Evolutionary conservation across 2,888 invertebrate genomes (phyloP).

Genomic region (Lepidocyrtoides sp.): DNA sequence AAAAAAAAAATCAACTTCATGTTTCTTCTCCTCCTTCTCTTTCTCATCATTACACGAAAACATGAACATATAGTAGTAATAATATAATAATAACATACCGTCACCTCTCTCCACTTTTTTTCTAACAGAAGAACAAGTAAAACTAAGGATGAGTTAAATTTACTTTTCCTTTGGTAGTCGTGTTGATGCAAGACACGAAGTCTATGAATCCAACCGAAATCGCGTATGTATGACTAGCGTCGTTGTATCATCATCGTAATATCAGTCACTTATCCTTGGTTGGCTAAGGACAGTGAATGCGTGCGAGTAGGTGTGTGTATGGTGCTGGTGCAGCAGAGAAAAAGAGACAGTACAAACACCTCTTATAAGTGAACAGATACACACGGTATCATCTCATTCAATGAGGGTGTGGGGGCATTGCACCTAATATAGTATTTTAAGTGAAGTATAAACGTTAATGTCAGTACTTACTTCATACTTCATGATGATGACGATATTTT

Average conservation of each 20-base stretch:
- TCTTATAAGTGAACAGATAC: too few relatives aligned
- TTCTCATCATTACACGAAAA: neutral
- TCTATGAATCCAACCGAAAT: conserved; percentile 42
- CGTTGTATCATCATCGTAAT: conserved; percentile 4
- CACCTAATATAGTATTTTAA: conserved; percentile 62
- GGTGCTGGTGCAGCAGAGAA: neutral
- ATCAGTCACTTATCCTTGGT: conserved; percentile 53
- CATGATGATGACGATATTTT: conserved; percentile 51
- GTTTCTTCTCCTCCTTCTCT: neutral
- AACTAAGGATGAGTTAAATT: conserved; percentile 36
- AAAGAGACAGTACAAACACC: conserved; percentile 7
- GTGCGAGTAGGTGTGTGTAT: neutral
- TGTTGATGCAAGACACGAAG: neutral
- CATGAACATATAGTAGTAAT: conserved; percentile 3
- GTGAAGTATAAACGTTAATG: conserved; percentile 66
- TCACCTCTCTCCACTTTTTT: conserved; percentile 15
- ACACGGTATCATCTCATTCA: conserved; percentile 48
- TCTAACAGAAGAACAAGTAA: neutral
- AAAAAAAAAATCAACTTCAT: conserved; percentile 38
- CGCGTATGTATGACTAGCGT: neutral
- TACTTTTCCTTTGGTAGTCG: neutral
- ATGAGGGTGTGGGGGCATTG: conserved; percentile 53
- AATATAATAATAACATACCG: neutral
- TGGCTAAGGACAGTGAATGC: conserved; percentile 4
- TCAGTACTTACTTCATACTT: conserved; percentile 45